These are phyloP conservation scores for Astyanax mexicanus DNA, from an alignment of 2,797 vertebrate genomes.

Conservation along the genomic window DNA sequence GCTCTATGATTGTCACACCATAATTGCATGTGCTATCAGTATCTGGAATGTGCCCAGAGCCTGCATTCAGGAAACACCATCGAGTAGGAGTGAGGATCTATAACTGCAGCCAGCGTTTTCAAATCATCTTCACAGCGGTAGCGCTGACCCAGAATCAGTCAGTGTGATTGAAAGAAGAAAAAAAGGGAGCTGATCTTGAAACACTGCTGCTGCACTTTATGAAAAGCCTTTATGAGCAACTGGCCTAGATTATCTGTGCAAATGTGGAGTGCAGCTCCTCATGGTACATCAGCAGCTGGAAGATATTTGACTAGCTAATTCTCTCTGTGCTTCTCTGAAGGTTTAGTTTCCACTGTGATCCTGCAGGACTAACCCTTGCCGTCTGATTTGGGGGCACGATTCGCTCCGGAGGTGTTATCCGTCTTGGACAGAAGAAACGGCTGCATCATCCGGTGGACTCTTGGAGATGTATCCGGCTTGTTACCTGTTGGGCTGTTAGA, in stretches of 20 bases:
- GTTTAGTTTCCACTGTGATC: not conserved
- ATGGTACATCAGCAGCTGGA: not conserved
- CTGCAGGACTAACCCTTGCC: conserved; percentile 65
- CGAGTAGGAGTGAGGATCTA: not conserved
- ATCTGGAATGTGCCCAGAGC: conserved; percentile 15
- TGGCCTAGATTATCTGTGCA: conserved; percentile 12
- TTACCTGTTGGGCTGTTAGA: conserved; percentile 82
- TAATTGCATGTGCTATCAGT: conserved; percentile 16
- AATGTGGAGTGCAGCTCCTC: not conserved
- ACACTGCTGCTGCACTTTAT: not conserved
- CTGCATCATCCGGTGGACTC: conserved; percentile 85
- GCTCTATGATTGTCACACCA: conserved; percentile 9
- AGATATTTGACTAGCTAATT: not conserved
- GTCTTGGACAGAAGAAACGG: conserved; percentile 87
- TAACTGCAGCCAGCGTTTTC: conserved; percentile 2
- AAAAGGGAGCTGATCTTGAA: not conserved
- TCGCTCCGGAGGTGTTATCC: conserved; percentile 71
- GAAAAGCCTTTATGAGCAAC: not conserved
- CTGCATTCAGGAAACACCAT: conserved; percentile 8
- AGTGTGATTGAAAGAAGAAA: not conserved
- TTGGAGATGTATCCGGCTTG: conserved; percentile 89
- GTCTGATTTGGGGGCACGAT: conserved; percentile 81
- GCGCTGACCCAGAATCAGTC: conserved; percentile 26
- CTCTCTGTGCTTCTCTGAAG: not conserved
- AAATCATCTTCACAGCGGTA: conserved; percentile 13